Base-by-base conservation (phyloP, 30 jellyfish, hydroid and myxozoan species). In the Aurelia aurita complex sp. Pacific region DNA sequence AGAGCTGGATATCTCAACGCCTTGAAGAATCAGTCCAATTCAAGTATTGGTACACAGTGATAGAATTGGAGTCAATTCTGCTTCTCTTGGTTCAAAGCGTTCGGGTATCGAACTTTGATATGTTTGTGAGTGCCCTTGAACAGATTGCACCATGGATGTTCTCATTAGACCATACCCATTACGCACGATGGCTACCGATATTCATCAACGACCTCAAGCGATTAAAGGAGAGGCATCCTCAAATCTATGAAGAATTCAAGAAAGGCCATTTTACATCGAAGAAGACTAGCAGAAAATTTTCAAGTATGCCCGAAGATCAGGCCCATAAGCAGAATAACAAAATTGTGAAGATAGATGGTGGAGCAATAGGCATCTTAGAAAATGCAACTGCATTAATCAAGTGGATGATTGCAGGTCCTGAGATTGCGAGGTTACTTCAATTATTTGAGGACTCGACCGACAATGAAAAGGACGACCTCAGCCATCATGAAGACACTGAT, bases 271-370 rank as follows among this genome's bases (percentile, higher is more conserved):
- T 84, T 68, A 70, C 77, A 2, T 52, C 54, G 12, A 59, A 62
- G 12, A 84, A 84, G 36, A 84, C 85, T 2, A 74, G 60, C 63
- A 14, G 76, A 23, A 55, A 2, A 50, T 84, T 87, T 6, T 87
- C 92, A 9, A 34, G 59, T 7, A 67, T 77, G 7, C 81, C 79
- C 2, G 77, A 81, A 9, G 92, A 87, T 70, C 90, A 86, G 67
- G 95, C 95, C 6, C 89, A 86, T 52, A 85, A 86, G 38, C 96
- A 87, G 69, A 87, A 87, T 76, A 87, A 79, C 54, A 66, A 76
- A 66, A 10, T 68, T 6, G 77, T 87, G 36, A 79, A 87, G 35
- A 65, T 54, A 1, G 96, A 87, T 17, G 93, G 96, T 34, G 87
- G 93, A n/a, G 84, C 92, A 6, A 70, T 77, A 2, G 96, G 89